Base-by-base conservation (phyloP, 2,113 vertebrate genomes). In the Phaethornis superciliosus region DNA sequence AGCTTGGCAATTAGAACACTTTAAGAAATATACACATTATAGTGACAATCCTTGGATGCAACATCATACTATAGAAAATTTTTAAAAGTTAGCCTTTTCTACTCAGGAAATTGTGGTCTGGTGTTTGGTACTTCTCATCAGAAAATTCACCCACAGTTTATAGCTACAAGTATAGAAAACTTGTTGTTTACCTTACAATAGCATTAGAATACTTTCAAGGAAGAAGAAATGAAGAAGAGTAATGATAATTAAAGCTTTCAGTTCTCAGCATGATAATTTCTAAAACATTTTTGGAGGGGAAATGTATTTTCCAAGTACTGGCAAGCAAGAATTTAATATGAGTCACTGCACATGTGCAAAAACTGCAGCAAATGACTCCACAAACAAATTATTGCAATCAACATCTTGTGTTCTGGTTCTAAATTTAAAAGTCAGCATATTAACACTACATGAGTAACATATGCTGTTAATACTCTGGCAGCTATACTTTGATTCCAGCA, bases 371-470 rank as follows among this genome's bases (percentile, higher is more conserved):
- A 98, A 98, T 98, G 97, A 97, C 97, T 97, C 94, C 93, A 96
- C 94, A 95, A 97, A 97, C 96, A 97, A 98, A 98, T 98, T 97
- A 97, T 88, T 98, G 97, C 98, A 98, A 98, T 98, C 97, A 98
- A 81, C 97, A 97, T 97, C 97, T 98, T 98, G 95, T 98, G 97
- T 98, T 97, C 97, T 96, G 95, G 88, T 96, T 98, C 96, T 97
- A 98, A 97, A 98, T 98, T 97, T 98, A 98, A 98, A 97, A 96
- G 90, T 90, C 95, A 96, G 95, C 95, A 84, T 97, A 97, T 98
- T 97, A 97, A 97, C 95, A 96, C 96, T 93, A 95, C 91, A 92
- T 85, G 94, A 97, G 96, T 96, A 97, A 96, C 97, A 97, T 90
- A 89, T 90, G 97, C 94, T 96, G 95, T 95, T 97, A 97, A 96